A percentile compares a stretch with the other conserved stretches of the same genome.
phyloP scores from a whole-genome alignment of 2,888 invertebrate species.

The Orchesellides sinensis region DNA sequence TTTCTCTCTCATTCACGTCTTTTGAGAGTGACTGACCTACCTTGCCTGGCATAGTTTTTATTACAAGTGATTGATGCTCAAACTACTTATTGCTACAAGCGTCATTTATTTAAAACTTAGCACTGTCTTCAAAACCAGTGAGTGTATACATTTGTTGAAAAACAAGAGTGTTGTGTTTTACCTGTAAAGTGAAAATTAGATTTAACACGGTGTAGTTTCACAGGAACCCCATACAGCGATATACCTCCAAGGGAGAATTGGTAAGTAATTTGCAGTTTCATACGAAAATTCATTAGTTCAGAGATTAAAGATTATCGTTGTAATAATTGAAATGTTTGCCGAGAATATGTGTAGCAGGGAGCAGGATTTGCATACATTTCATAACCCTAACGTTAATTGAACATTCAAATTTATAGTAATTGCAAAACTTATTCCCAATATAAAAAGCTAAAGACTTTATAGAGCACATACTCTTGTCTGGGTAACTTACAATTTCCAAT shows the following conservation, averaged over 20 bases:
- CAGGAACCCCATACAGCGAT: neutral
- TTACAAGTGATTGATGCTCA: neutral
- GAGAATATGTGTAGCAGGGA: too few relatives aligned
- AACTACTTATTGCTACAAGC: neutral
- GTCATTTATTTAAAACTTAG: neutral
- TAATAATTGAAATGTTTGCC: neutral
- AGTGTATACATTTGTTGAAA: neutral
- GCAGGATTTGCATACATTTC: too few relatives aligned
- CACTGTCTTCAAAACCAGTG: neutral
- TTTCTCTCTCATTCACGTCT: conserved; percentile 2
- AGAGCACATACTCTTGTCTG: neutral
- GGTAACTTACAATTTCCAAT: neutral
- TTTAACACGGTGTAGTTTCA: neutral
- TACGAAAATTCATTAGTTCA: neutral
- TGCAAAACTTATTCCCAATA: too few relatives aligned
- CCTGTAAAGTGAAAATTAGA: neutral
- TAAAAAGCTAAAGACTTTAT: too few relatives aligned
- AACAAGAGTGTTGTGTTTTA: neutral
- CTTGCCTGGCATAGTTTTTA: conserved; percentile 22
- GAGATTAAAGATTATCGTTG: neutral
- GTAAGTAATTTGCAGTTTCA: neutral
- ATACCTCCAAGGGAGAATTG: neutral
- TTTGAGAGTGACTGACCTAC: conserved; percentile 55
- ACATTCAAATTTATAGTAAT: too few relatives aligned
- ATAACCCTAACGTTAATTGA: too few relatives aligned